Evolutionary conservation across 2,797 vertebrate species (phyloP), one percentile per base, ranked within the genome.

Genomic region (Clarias laeviceps): DNA sequence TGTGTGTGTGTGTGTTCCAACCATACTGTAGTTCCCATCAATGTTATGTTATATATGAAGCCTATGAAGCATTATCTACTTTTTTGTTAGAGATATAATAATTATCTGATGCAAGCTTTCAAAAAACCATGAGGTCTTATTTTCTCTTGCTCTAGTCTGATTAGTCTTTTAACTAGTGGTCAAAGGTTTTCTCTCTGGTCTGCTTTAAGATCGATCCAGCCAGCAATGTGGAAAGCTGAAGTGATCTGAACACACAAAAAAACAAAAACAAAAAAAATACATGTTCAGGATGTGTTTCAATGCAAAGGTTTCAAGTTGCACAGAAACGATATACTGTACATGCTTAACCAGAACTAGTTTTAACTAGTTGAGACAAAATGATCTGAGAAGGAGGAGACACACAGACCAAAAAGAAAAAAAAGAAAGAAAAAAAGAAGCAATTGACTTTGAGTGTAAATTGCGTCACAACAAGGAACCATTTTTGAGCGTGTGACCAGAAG

Each of bases 401-500:
- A 50, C 45, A 50, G 34, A 69, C 22, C 18, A 73, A 83, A 37
- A 66, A 32, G 54, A 82, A 12, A 45, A 32, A 34, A 32, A 34
- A 57, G 3, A 29, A 56, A 81, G 9, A n/a, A 34, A 57, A 12
- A 57, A 61, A 80, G 70, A 54, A 32, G 29, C 80, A 76, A 61
- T 56, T 84, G 82, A 72, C 82, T 82, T 87, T 74, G 88, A 84
- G 82, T 70, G 70, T 80, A 32, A 65, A 78, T 89, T 87, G 85
- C 79, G 54, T 93, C 89, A 92, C 89, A 91, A 88, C 88, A 85
- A 88, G 78, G 82, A 90, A 88, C 87, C 89, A 89, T 93, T 91
- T 86, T 69, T 65, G 88, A 89, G 62, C 89, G 84, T 92, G 90
- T 92, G 91, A 93, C 91, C 85, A 78, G 4, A 89, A 80, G 86